These are phyloP conservation scores for Vespertilio murinus DNA, from an alignment of 2,797 vertebrate species.

Conservation along the genomic window DNA sequence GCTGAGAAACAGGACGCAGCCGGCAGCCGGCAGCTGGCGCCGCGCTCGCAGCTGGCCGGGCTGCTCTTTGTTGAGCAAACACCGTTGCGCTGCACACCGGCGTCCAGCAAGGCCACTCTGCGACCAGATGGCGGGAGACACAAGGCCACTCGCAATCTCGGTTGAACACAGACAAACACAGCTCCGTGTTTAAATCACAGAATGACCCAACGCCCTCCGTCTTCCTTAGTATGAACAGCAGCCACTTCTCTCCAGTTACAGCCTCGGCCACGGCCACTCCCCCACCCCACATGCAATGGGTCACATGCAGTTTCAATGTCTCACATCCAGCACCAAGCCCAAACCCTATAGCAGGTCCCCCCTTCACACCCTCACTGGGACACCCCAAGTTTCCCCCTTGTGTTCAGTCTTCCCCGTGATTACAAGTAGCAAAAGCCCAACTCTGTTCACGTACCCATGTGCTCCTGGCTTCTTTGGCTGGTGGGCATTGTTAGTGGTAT, in stretches of 20 bases:
- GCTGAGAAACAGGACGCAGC: not conserved
- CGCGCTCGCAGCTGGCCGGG: not conserved
- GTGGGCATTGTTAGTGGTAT: not conserved
- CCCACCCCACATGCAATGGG: too few relatives aligned
- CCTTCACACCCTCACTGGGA: not conserved
- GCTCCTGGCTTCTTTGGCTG: not conserved
- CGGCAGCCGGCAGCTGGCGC: slow-evolving; percentile 57
- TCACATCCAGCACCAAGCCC: not conserved
- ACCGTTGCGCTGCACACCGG: not conserved
- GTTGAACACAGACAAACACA: not conserved
- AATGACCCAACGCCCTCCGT: rapidly evolving
- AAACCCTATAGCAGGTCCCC: too few relatives aligned
- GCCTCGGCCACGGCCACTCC: not conserved
- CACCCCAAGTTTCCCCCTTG: not conserved
- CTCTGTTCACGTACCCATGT: not conserved
- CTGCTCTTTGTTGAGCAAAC: slow-evolving; percentile 51
- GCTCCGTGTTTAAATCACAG: not conserved
- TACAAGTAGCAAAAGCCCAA: not conserved
- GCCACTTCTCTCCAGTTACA: rapidly evolving
- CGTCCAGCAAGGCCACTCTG: not conserved
- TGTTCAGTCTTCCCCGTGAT: not conserved
- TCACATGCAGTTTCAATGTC: not conserved
- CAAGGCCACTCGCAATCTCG: not conserved
- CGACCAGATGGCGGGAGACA: not conserved
- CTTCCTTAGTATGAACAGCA: rapidly evolving